Percentiles rank a stretch among this genome's conserved stretches.
phyloP scores from a whole-genome alignment of 2,888 invertebrate genomes.

The Leucophenga montana region DNA sequence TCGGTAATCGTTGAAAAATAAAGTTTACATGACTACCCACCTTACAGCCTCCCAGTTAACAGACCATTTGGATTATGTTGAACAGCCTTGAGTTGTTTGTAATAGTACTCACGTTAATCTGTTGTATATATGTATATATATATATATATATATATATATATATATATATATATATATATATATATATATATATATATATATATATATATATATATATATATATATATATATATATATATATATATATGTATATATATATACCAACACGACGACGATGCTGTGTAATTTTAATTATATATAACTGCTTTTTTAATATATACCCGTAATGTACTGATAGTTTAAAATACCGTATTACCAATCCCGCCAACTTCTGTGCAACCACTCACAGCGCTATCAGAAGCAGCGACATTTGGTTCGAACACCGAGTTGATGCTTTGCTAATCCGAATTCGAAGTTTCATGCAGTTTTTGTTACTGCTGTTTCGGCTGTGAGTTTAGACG shows the following conservation, averaged over 20 bases:
- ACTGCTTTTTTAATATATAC: background rate
- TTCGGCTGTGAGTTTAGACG: slow-evolving; percentile 62
- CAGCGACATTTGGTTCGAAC: slow-evolving; percentile 75
- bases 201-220: too few species aligned
- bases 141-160: too few species aligned
- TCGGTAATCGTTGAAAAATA: too few species aligned
- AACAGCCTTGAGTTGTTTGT: slow-evolving; percentile 90
- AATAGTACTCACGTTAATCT: slow-evolving; percentile 94
- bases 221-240: too few species aligned
- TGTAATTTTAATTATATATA: slow-evolving; percentile 6
- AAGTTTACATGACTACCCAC: slow-evolving; percentile 61
- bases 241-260: too few species aligned
- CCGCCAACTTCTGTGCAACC: slow-evolving; percentile 30
- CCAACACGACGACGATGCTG: slow-evolving; percentile 63
- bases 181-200: too few species aligned
- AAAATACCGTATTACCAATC: slow-evolving; percentile 54
- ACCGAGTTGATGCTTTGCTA: slow-evolving; percentile 82
- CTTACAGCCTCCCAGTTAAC: slow-evolving; percentile 89
- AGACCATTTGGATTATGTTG: slow-evolving; percentile 87
- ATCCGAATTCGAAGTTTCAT: slow-evolving; percentile 75
- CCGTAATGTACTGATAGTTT: too few species aligned
- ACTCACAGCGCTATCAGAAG: slow-evolving; percentile 53
- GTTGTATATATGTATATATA: too few species aligned
- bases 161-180: too few species aligned
- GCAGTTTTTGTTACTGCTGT: slow-evolving; percentile 57